A percentile compares a stretch with the other conserved stretches of the same genome.
Evolutionary conservation across 1,140 invertebrate genomes (phyloP).

Genomic region (Megalonaias nervosa): DNA sequence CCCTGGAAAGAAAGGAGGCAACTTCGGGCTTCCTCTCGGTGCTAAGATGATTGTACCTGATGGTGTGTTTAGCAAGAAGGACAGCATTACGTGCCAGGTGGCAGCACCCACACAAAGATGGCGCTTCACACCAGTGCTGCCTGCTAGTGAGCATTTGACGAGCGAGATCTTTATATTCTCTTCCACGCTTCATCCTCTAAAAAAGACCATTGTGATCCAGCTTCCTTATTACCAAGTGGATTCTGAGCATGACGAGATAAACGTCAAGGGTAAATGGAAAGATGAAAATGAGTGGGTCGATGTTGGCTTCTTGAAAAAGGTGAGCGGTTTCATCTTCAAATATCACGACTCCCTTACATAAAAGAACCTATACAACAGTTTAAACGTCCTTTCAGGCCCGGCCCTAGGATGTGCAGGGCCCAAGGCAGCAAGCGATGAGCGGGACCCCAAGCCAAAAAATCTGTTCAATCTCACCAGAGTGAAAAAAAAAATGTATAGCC

Average conservation of each 20-base stretch:
- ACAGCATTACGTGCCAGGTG: conserved; percentile 54
- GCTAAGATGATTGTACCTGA: conserved; percentile 56
- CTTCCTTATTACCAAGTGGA: conserved; percentile 56
- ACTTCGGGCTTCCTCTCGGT: conserved; percentile 54
- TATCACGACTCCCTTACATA: too few relatives aligned
- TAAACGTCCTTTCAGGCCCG: too few relatives aligned
- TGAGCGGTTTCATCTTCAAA: conserved; percentile 7
- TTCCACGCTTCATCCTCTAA: conserved; percentile 44
- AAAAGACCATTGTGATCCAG: conserved; percentile 50
- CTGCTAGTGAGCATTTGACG: conserved; percentile 49
- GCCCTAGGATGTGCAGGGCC: too few relatives aligned
- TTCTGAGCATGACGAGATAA: conserved; percentile 50
- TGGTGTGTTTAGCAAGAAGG: conserved; percentile 55
- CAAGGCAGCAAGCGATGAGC: too few relatives aligned
- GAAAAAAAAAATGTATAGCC: too few relatives aligned
- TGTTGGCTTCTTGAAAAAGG: conserved; percentile 58
- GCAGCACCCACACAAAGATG: conserved; percentile 56
- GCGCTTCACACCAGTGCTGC: conserved; percentile 44
- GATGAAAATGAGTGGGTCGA: conserved; percentile 59
- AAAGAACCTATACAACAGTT: too few relatives aligned
- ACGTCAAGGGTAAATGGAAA: conserved; percentile 60
- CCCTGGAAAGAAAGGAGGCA: conserved; percentile 57
- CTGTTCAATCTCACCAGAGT: too few relatives aligned
- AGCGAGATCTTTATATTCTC: conserved; percentile 55
- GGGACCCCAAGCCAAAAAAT: too few relatives aligned